Base-by-base conservation (phyloP, 2,888 invertebrate genomes). In the Drosophila longiperda region DNA sequence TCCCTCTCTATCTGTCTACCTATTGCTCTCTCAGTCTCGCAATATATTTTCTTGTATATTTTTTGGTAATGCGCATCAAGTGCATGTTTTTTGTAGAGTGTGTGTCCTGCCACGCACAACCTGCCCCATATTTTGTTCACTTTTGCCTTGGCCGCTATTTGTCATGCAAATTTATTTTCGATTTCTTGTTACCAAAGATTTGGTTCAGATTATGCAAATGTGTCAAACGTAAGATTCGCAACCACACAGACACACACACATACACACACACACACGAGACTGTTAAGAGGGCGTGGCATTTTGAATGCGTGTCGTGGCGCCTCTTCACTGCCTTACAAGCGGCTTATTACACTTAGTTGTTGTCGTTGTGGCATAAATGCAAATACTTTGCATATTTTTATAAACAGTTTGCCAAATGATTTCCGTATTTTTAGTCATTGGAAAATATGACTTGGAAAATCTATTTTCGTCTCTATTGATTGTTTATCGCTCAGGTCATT, bases 171-270 rank as follows among this genome's bases (percentile, higher is more conserved):
- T 88, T 90, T 89, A 89, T 89, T 90, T 88, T 84, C 89, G 90
- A 90, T 90, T 90, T 87, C 87, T 86, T 88, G 90, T 90, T 88
- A 88, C 89, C 90, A 84, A 90, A 90, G 90, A 90, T 90, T 87
- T 87, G 78, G 83, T 75, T 71, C 82, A 83, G 88, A 87, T 87
- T 87, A 87, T 87, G 87, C 75, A 90, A 87, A 87, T 87, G 83
- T 77, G 73, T 71, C 83, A 77, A 76, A 72, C 72, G 63, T 64
- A 70, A 71, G 62, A 50, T 26, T 17, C 48, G 17, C 66, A 20
- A 12, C 15, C 32, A 33, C 53, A 34, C 34, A 12, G 40, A 70
- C 55, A 66, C 48, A 61, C 36, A 53, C 33, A 65, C 58, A 53
- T 29, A 65, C 58, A 62, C 36, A 54, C 40, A 50, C 38, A 58